Base-by-base conservation (phyloP, 2,797 vertebrate genomes). In the Micropoecilia bifurca region DNA sequence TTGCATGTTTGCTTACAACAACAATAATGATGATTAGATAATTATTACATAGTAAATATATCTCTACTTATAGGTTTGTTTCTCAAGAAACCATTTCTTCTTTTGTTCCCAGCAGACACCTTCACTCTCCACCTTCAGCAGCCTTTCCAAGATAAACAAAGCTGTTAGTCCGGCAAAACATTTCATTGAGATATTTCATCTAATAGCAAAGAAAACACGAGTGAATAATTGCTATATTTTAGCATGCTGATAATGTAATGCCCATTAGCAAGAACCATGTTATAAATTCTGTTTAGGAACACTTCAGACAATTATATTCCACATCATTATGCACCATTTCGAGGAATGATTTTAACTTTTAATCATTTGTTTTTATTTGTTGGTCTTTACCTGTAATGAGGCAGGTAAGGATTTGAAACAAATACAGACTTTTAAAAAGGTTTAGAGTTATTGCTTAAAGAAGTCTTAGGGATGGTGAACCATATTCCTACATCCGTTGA, bases 1-100 rank as follows among this genome's bases (percentile, higher is more conserved):
- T 88, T 89, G 48, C 30, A 76, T 47, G 39, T 78, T 3, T 80
- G 71, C 83, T 88, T 82, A 80, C 48, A 83, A 85, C 85, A 87
- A 80, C 71, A 79, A 39, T 55, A 76, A 57, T 82, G 83, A 87
- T 79, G 57, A 89, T 53, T 8, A 13, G 5, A 36, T 71, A 77
- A 85, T 88, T 76, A 75, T 71, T 74, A 84, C 78, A 55, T 45
- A 80, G 13, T 69, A 25, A 82, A 86, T 83, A 18, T 45, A 76
- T 28, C 63, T 69, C 59, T 36, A 36, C 46, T 18, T 14, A 39
- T 46, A 57, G 66, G 3, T 33, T 73, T 79, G 12, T 81, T 80
- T 77, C 63, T 6, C 10, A 6, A 72, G 30, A 69, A 53, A 45
- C 61, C 28, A 10, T 43, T 41, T 43, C 12, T 57, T 6, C 46